Conservation (phyloP, 1,140 invertebrate genomes). For the Drosophila lowei region DNA sequence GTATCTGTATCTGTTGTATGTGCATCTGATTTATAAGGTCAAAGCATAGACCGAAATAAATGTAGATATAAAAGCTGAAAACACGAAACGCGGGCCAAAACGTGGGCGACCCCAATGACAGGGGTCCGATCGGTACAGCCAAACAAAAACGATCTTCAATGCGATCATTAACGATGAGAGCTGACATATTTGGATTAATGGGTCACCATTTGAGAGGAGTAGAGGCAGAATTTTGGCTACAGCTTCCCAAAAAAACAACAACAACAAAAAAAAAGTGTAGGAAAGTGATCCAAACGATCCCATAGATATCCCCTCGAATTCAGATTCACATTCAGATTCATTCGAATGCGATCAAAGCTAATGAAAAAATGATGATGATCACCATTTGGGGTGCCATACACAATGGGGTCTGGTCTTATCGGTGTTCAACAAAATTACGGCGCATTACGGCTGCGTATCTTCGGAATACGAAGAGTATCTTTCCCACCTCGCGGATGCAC, state of each 20-base stretch:
- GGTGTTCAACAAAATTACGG: constrained; percentile 27
- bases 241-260: background rate
- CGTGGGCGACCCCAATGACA: constrained; percentile 65
- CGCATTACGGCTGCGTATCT: constrained; percentile 11
- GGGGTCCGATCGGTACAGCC: constrained; percentile 23
- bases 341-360: constrained; percentile 23
- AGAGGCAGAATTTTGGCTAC: constrained; percentile 19
- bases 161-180: constrained; percentile 62
- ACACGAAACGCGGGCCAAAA: constrained; percentile 45
- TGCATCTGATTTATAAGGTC: constrained; percentile 73
- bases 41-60: constrained; percentile 63
- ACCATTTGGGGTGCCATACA: constrained; percentile 26
- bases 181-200: constrained; percentile 73
- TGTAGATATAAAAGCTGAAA: constrained; percentile 34
- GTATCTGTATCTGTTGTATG: too few species aligned
- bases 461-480: constrained; percentile 1
- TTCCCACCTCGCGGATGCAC: constrained; percentile 14
- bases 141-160: constrained; percentile 29
- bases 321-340: too few species aligned
- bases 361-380: constrained; percentile 24
- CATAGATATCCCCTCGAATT: too few species aligned
- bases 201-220: constrained; percentile 44
- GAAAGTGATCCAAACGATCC: constrained; percentile 6
- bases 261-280: constrained; percentile 17
- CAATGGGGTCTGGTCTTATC: constrained; percentile 42